Evolutionary conservation across 2,797 vertebrate genomes (phyloP).

Genomic region (Discoglossus pictus): DNA sequence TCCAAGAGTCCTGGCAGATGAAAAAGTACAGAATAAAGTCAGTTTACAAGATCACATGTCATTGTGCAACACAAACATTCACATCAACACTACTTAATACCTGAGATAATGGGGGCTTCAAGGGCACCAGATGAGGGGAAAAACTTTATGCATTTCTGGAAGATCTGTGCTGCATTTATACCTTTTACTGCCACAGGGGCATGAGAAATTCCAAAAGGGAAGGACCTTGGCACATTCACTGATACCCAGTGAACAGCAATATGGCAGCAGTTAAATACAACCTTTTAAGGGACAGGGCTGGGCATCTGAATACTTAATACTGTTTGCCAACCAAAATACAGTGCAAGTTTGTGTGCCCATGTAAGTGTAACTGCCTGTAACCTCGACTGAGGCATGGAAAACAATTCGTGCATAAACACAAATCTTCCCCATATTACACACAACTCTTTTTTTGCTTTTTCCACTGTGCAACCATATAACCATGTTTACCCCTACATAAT

Average conservation of each 20-base stretch:
- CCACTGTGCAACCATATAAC: slow-evolving; percentile 63
- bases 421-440: slow-evolving; percentile 74
- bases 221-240: slow-evolving; percentile 7
- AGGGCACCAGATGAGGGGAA: slow-evolving; percentile 29
- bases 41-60: slow-evolving; percentile 57
- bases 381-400: slow-evolving; percentile 2
- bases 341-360: slow-evolving; percentile 29
- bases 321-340: background rate
- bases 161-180: slow-evolving; percentile 24
- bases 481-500: slow-evolving; percentile 75
- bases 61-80: slow-evolving; percentile 56
- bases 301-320: background rate
- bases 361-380: background rate
- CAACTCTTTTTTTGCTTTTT: slow-evolving; percentile 53
- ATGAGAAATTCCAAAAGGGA: background rate
- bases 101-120: slow-evolving; percentile 56
- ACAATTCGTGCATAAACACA: slow-evolving; percentile 17
- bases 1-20: slow-evolving; percentile 85
- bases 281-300: background rate
- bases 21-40: slow-evolving; percentile 66
- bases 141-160: slow-evolving; percentile 10
- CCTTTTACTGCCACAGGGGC: slow-evolving; percentile 24
- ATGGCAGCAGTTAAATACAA: slow-evolving; percentile 23
- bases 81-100: slow-evolving; percentile 64
- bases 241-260: slow-evolving; percentile 9